Base-by-base conservation (phyloP, 2,113 vertebrate species). In the Petromus typicus region DNA sequence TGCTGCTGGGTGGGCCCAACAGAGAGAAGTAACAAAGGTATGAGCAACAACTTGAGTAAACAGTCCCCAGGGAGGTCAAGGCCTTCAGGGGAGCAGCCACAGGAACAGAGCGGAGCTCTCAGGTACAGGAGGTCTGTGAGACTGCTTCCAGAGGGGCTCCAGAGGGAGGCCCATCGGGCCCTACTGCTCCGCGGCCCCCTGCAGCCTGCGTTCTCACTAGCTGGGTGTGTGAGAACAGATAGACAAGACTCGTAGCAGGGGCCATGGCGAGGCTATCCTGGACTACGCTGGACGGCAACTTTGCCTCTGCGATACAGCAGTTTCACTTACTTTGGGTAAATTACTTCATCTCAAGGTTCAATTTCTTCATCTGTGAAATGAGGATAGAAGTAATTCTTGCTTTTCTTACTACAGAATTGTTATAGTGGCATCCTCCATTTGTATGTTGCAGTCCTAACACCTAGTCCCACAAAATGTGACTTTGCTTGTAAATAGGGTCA, bases 341-440 rank as follows among this genome's bases (percentile, higher is more conserved):
- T 56, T 12, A 64, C 56, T 92, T 76, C 34, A 20, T 63, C 25
- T 83, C 64, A 69, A 81, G 51, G n/a, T 25, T 91, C 5, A 4
- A 22, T 45, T 89, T 89, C 90, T 95, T 90, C 48, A 43, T 61
- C 56, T 86, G 27, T 86, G 71, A 91, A 94, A 71, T 48, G 37
- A 23, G 78, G 43, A 7, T 20, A 69, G 10, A 30, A 94, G 45
- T 61, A 64, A 86, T 84, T 40, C 37, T 37, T 88, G 32, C 27
- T 89, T 88, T 48, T 37, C 7, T 37, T 54, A 25, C 34, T 45
- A 18, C 17, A 59, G 48, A 80, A 64, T 32, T 45, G 30, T 34
- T 18, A n/a, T 16, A 17, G 57, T n/a, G 81, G 37, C 25, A 5
- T 22, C 22, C 20, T 48, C 25, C 56, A 32, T 82, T 71, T 27